A percentile compares a stretch with the other conserved stretches of the same genome.
phyloP scores from a whole-genome alignment of 2,888 invertebrate genomes.

The Dicranocentrus wangi region DNA sequence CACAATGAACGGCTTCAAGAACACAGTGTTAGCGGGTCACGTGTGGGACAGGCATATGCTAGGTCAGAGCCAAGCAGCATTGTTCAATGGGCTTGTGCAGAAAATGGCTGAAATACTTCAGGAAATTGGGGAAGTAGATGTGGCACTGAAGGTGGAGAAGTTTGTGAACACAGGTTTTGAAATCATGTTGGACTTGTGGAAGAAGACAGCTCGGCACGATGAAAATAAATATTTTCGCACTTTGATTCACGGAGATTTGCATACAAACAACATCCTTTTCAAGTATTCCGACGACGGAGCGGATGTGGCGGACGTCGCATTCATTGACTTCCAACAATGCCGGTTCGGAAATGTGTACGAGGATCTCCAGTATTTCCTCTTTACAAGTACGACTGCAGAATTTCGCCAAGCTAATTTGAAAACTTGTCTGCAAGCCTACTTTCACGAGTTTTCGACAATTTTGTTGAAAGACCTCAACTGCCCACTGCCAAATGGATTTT shows the following conservation, averaged over 20 bases:
- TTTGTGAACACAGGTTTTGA: slow-evolving; percentile 15
- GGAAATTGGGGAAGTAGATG: slow-evolving; percentile 5
- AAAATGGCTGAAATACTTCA: slow-evolving; percentile 32
- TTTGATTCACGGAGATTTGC: slow-evolving; percentile 68
- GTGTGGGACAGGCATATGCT: slow-evolving; percentile 12
- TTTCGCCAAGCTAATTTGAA: slow-evolving; percentile 61
- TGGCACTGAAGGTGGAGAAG: slow-evolving; percentile 5
- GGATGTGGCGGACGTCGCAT: slow-evolving; percentile 47
- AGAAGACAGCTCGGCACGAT: slow-evolving; percentile 5
- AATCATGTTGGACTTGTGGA: slow-evolving; percentile 31
- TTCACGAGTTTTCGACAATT: slow-evolving; percentile 1
- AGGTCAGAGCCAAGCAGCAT: slow-evolving; percentile 7
- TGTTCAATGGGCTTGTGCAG: slow-evolving; percentile 18
- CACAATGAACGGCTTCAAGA: not conserved
- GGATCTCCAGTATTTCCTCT: slow-evolving; percentile 68
- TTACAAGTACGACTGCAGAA: slow-evolving; percentile 63
- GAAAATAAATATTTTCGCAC: slow-evolving; percentile 52
- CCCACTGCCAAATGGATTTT: slow-evolving; percentile 32
- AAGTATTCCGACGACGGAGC: slow-evolving; percentile 54
- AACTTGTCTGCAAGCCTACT: slow-evolving; percentile 13
- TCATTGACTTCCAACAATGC: slow-evolving; percentile 68
- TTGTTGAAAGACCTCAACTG: not conserved
- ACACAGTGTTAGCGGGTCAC: not conserved
- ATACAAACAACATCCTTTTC: slow-evolving; percentile 69
- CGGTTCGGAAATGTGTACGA: slow-evolving; percentile 66